These are phyloP conservation scores for Trichacis sp. DNA, from an alignment of 2,888 invertebrate genomes.

Conservation along the genomic window DNA sequence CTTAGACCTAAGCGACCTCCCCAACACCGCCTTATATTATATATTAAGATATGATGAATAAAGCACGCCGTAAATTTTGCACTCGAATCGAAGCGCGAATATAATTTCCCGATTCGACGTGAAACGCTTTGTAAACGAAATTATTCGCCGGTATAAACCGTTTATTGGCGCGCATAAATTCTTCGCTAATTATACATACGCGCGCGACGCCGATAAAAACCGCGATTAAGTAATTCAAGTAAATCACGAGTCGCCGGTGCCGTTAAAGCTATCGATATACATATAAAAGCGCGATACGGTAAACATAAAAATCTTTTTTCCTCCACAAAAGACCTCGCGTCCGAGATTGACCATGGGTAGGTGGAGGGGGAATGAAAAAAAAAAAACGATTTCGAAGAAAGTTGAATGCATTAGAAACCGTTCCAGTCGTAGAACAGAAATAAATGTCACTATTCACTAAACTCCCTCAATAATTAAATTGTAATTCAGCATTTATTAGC, in stretches of 20 bases:
- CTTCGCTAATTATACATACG: neutral
- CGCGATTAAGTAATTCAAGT: neutral
- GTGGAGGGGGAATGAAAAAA: too few species aligned
- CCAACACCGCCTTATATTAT: too few species aligned
- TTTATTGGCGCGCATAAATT: conserved; percentile 1
- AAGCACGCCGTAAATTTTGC: neutral
- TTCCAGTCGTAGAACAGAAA: conserved; percentile 27
- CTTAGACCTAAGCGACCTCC: too few species aligned
- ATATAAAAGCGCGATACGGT: neutral
- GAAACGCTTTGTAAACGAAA: neutral
- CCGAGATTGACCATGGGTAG: too few species aligned
- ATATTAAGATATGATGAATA: conserved; percentile 21
- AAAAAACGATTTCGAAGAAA: conserved; percentile 17
- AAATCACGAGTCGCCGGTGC: too few species aligned
- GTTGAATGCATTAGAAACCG: conserved; percentile 28
- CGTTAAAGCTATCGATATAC: neutral
- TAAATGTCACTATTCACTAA: conserved; percentile 23
- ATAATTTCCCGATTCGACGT: neutral
- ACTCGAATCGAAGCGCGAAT: too few species aligned
- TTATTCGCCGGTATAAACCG: neutral
- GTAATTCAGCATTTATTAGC: neutral
- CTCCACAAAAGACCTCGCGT: conserved; percentile 1
- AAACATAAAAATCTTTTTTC: conserved; percentile 13
- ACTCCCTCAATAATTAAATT: conserved; percentile 4
- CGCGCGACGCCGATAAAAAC: neutral